A percentile compares a stretch with the other conserved stretches of the same genome.
Conservation (phyloP, 2,888 invertebrate species). For the Synergus japonicus region DNA sequence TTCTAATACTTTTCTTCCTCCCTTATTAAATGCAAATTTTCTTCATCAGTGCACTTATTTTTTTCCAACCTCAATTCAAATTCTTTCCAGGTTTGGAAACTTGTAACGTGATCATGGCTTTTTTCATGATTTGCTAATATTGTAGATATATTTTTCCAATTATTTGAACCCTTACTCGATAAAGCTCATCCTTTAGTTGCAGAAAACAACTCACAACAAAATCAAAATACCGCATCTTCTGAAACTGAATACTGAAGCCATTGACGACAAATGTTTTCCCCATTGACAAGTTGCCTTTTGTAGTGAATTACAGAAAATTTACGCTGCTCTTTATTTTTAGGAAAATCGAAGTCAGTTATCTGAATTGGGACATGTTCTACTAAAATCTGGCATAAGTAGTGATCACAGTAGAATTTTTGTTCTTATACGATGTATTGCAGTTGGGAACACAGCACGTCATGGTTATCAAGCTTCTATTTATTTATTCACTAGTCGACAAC, state of each 20-base stretch:
- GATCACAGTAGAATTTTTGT: too few species aligned
- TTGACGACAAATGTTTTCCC: not conserved
- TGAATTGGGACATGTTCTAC: slow-evolving; percentile 8
- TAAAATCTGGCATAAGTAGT: too few species aligned
- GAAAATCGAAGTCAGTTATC: slow-evolving; percentile 22
- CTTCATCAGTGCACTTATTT: not conserved
- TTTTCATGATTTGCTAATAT: slow-evolving; percentile 33
- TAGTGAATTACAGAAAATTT: slow-evolving; percentile 33
- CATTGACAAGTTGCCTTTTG: slow-evolving; percentile 28
- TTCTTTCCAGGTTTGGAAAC: slow-evolving; percentile 10
- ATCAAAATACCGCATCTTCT: not conserved
- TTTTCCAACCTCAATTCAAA: not conserved
- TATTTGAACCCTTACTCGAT: not conserved
- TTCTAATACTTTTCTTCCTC: slow-evolving; percentile 33
- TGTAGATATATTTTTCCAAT: slow-evolving; percentile 32
- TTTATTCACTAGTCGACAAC: too few species aligned
- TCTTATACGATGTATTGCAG: too few species aligned
- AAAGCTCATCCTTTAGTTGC: too few species aligned
- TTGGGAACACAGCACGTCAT: too few species aligned
- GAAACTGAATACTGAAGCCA: not conserved
- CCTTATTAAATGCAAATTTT: not conserved
- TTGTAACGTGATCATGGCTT: slow-evolving; percentile 16
- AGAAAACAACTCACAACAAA: too few species aligned
- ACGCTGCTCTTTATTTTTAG: slow-evolving; percentile 28
- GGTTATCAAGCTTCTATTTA: too few species aligned